Evolutionary conservation across 2,888 invertebrate genomes (phyloP).

Genomic region (Cremastobaeus sp.): DNA sequence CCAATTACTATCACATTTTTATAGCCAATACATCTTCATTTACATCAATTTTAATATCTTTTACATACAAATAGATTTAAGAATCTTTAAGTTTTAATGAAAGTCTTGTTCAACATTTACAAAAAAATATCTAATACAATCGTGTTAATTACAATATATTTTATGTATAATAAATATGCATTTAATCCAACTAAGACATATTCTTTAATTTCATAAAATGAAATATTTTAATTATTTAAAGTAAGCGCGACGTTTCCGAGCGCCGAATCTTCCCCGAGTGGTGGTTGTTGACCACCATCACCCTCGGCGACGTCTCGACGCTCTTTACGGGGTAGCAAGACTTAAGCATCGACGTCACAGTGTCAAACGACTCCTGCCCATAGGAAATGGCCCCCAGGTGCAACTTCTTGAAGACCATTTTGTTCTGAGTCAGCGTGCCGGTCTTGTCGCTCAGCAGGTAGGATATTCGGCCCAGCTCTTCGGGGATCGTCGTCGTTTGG

Average conservation of each 20-base stretch:
- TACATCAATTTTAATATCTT: too few relatives aligned
- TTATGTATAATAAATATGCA: too few relatives aligned
- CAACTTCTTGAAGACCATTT: constrained; percentile 98
- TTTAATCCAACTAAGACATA: too few relatives aligned
- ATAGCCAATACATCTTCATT: too few relatives aligned
- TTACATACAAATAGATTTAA: too few relatives aligned
- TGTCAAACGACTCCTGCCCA: constrained; percentile 90
- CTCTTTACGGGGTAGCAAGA: constrained; percentile 68
- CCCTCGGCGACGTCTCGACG: constrained; percentile 68
- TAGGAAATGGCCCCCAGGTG: constrained; percentile 96
- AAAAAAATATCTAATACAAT: too few relatives aligned
- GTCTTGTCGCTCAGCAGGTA: constrained; percentile 99
- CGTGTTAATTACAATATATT: too few relatives aligned
- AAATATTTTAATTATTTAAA: too few relatives aligned
- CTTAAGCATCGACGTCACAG: constrained; percentile 80
- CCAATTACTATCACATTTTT: too few relatives aligned
- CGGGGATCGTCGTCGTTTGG: constrained; percentile 98
- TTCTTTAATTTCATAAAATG: too few relatives aligned
- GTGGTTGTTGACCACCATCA: constrained; percentile 47
- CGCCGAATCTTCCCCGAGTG: constrained; percentile 81
- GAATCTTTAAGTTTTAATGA: too few relatives aligned
- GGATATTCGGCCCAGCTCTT: constrained; percentile 97
- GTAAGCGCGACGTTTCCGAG: constrained; percentile 86
- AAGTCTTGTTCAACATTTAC: too few relatives aligned
- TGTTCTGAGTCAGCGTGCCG: constrained; percentile 98